Percentiles rank a stretch among this genome's conserved stretches.
These are phyloP conservation scores for Phacellophora camtschatica DNA, from an alignment of 30 jellyfish, hydroid and myxozoan genomes.

Conservation along the genomic window DNA sequence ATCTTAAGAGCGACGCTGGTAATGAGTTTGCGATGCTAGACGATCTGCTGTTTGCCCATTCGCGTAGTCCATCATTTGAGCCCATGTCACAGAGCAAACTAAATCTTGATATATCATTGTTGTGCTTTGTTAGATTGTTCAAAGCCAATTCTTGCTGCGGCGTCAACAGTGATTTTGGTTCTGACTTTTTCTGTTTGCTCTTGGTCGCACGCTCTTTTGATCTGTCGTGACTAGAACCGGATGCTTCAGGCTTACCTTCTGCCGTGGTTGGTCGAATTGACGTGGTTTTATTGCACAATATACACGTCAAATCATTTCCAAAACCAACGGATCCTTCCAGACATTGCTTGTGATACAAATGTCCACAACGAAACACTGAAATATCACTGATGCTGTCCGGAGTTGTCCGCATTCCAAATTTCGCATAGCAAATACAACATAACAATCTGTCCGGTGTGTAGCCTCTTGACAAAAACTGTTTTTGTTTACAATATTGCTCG, in stretches of 20 bases:
- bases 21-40: not conserved
- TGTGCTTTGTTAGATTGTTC: slow-evolving; percentile 45
- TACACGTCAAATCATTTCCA: slow-evolving; percentile 80
- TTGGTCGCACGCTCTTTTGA: not conserved
- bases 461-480: slow-evolving; percentile 72
- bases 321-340: slow-evolving; percentile 93
- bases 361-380: slow-evolving; percentile 82
- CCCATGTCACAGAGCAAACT: slow-evolving; percentile 13
- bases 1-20: not conserved
- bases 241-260: not conserved
- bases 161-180: not conserved
- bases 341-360: slow-evolving; percentile 81
- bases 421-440: slow-evolving; percentile 72
- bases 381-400: slow-evolving; percentile 55
- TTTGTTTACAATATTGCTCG: slow-evolving; percentile 80
- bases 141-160: slow-evolving; percentile 65
- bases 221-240: slow-evolving; percentile 2
- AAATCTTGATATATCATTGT: slow-evolving; percentile 40
- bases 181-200: slow-evolving; percentile 22
- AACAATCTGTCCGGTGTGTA: slow-evolving; percentile 47
- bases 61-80: not conserved
- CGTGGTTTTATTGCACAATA: slow-evolving; percentile 74
- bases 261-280: not conserved
- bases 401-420: slow-evolving; percentile 49
- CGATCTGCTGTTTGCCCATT: not conserved